Evolutionary conservation across 2,888 invertebrate species (phyloP).

Genomic region (Dynastes hyllus): DNA sequence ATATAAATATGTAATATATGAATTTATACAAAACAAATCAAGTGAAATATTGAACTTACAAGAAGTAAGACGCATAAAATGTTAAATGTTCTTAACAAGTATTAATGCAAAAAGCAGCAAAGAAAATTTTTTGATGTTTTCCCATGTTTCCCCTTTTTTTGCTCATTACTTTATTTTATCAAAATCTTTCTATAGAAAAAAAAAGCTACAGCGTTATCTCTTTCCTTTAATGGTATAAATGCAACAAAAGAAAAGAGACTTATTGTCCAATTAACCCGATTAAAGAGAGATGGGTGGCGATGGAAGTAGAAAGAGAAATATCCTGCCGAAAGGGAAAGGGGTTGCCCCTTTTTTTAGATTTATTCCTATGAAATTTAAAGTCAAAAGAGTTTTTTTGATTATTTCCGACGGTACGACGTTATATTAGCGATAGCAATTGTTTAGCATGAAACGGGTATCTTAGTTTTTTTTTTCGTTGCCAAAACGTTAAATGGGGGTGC

Average conservation of each 20-base stretch:
- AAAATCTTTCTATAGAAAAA: neutral
- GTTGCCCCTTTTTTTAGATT: slow-evolving; percentile 50
- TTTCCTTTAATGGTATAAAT: neutral
- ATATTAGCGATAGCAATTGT: slow-evolving; percentile 29
- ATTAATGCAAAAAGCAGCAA: no score
- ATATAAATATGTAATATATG: no score
- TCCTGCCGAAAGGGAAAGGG: slow-evolving; percentile 52
- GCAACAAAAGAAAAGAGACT: slow-evolving; percentile 5
- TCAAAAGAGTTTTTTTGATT: slow-evolving; percentile 37
- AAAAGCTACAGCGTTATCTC: slow-evolving; percentile 8
- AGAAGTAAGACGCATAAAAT: no score
- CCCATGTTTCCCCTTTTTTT: no score
- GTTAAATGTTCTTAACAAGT: no score
- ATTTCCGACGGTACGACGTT: slow-evolving; percentile 7
- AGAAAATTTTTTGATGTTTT: no score
- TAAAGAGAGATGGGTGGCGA: slow-evolving; percentile 22
- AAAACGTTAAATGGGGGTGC: slow-evolving; percentile 7
- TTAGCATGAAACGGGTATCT: slow-evolving; percentile 14
- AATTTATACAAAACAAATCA: no score
- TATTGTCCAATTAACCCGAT: slow-evolving; percentile 25
- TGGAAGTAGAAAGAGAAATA: slow-evolving; percentile 4
- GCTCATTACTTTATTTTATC: no score
- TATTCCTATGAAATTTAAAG: slow-evolving; percentile 53
- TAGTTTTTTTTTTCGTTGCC: slow-evolving; percentile 6
- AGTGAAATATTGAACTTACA: no score